These are phyloP conservation scores for Drosophila dunni DNA, from an alignment of 1,140 invertebrate species.

Conservation along the genomic window DNA sequence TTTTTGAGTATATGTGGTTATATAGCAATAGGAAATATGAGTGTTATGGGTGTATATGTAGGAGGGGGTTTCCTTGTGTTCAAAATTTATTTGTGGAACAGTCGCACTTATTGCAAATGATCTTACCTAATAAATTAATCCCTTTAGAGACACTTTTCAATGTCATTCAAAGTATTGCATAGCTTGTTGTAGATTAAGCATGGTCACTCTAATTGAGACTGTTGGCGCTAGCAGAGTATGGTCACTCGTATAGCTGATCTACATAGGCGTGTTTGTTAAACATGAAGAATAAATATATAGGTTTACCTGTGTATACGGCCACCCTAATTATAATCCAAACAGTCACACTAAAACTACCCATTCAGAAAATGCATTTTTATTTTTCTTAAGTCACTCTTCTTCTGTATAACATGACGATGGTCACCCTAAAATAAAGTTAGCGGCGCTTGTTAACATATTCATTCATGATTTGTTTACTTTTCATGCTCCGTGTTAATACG, in stretches of 20 bases:
- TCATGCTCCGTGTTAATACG: neutral
- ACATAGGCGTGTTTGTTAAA: no score
- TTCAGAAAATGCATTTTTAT: no score
- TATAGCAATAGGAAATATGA: slow-evolving; percentile 3
- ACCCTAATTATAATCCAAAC: neutral
- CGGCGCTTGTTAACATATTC: neutral
- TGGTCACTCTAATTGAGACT: neutral
- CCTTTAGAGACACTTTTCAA: neutral
- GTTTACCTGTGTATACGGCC: neutral
- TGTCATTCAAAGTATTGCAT: neutral
- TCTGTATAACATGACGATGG: no score
- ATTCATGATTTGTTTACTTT: slow-evolving; percentile 20
- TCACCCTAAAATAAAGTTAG: no score
- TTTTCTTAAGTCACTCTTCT: no score
- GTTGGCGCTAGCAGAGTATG: no score
- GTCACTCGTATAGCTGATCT: no score
- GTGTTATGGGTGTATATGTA: neutral
- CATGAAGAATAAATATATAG: no score
- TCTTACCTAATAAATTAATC: slow-evolving; percentile 2
- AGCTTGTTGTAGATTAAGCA: neutral
- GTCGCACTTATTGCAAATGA: slow-evolving; percentile 9
- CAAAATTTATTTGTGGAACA: neutral
- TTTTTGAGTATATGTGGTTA: neutral
- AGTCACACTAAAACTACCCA: no score
- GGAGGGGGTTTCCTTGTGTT: slow-evolving; percentile 12